Conservation (phyloP, 2,888 invertebrate species). For the Eilema caniola region DNA sequence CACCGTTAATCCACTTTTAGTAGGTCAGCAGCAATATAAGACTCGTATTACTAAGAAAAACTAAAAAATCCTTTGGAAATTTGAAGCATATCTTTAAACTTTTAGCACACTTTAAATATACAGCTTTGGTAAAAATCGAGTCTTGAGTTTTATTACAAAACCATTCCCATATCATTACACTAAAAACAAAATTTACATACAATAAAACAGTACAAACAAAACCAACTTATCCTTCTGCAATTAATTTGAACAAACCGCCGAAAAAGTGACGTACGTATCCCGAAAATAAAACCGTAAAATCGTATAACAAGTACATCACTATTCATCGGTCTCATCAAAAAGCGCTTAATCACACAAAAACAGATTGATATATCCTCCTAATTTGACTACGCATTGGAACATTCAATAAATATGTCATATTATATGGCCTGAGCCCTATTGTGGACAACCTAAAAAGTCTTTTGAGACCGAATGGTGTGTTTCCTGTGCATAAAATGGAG, state of each 20-base stretch:
- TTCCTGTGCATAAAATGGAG: constrained; percentile 69
- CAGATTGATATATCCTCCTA: constrained; percentile 85
- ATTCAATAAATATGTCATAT: constrained; percentile 84
- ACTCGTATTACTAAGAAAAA: no score
- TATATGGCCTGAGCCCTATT: constrained; percentile 71
- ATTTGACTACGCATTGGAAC: constrained; percentile 76
- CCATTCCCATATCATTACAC: constrained; percentile 16
- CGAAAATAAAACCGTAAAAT: constrained; percentile 38
- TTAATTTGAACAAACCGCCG: constrained; percentile 44
- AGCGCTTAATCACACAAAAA: constrained; percentile 61
- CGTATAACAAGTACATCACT: constrained; percentile 58
- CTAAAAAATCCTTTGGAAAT: no score
- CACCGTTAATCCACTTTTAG: no score
- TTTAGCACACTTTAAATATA: neutral
- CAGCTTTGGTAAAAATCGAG: neutral
- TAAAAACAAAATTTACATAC: constrained; percentile 44
- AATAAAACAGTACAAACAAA: constrained; percentile 30
- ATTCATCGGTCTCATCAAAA: constrained; percentile 69
- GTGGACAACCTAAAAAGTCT: constrained; percentile 76
- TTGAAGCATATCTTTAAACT: neutral
- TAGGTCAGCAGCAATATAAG: neutral
- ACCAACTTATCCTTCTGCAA: constrained; percentile 41
- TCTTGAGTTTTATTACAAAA: constrained; percentile 36
- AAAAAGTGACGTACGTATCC: constrained; percentile 62
- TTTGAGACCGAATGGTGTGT: constrained; percentile 73